Conservation (phyloP, 30 jellyfish, hydroid and myxozoan species). For the Haliclystus octoradiatus region DNA sequence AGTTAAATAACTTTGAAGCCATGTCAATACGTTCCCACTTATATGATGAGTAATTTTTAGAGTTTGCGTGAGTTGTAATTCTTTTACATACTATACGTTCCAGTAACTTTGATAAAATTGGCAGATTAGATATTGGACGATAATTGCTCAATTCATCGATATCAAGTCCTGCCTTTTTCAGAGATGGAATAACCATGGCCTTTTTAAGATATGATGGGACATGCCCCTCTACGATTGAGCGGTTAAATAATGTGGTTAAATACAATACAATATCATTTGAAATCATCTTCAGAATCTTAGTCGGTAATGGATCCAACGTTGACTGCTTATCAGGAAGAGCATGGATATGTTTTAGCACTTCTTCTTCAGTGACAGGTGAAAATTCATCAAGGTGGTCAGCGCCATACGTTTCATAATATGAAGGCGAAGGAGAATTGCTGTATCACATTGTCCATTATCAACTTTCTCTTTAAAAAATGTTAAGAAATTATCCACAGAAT, state of each 20-base stretch:
- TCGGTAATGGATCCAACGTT: not conserved
- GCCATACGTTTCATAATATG: not conserved
- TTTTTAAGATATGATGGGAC: not conserved
- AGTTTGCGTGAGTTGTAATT: not conserved
- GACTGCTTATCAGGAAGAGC: not conserved
- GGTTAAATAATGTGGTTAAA: not conserved
- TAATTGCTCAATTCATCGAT: not conserved
- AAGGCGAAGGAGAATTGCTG: not conserved
- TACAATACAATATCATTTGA: not conserved
- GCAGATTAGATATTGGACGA: not conserved
- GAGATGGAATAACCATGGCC: not conserved
- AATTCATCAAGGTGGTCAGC: not conserved
- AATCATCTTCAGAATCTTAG: not conserved
- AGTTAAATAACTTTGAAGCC: not conserved
- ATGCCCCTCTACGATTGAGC: not conserved
- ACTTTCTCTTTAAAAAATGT: not conserved
- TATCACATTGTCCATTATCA: not conserved
- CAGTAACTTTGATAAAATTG: not conserved
- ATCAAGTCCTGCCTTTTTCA: not conserved
- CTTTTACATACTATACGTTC: not conserved
- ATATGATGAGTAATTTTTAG: not conserved
- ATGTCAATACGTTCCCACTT: not conserved
- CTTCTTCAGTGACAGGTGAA: not conserved
- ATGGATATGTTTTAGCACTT: not conserved
- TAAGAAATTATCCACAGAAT: not conserved